A percentile compares a stretch with the other conserved stretches of the same genome.
Evolutionary conservation across 2,113 vertebrate species (phyloP).

Genomic region (Leucopternis melanops): DNA sequence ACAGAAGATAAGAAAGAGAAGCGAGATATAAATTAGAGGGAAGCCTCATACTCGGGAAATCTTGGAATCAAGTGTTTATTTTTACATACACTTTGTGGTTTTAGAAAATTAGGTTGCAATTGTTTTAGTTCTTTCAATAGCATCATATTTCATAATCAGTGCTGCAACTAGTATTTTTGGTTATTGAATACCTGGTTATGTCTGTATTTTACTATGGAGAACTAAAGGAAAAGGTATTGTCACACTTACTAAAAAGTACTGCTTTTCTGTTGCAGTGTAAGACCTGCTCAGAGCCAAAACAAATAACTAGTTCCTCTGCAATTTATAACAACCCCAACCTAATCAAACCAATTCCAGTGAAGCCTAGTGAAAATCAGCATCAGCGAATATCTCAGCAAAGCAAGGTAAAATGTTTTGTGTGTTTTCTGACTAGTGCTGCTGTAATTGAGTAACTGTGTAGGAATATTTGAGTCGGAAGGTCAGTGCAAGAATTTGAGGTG

Average conservation of each 20-base stretch:
- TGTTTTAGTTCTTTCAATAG: neutral
- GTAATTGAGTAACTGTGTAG: neutral
- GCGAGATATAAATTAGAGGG: neutral
- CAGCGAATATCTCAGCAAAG: slow-evolving; percentile 34
- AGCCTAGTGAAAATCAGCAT: slow-evolving; percentile 73
- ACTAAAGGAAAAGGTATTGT: neutral
- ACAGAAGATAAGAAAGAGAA: neutral
- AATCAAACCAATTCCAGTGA: slow-evolving; percentile 95
- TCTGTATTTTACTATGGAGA: neutral
- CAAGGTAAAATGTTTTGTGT: slow-evolving; percentile 57
- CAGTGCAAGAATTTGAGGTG: neutral
- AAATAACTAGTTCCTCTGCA: slow-evolving; percentile 86
- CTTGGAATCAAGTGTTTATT: neutral
- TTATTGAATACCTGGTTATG: neutral
- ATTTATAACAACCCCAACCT: slow-evolving; percentile 87
- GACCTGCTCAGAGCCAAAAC: slow-evolving; percentile 88
- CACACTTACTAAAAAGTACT: neutral
- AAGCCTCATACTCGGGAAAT: neutral
- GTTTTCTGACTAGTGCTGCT: neutral
- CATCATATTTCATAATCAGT: neutral
- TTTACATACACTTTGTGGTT: neutral
- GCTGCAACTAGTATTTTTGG: neutral
- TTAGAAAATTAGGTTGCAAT: neutral
- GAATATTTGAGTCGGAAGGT: neutral
- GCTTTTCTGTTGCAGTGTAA: slow-evolving; percentile 75